A percentile compares a stretch with the other conserved stretches of the same genome.
Conservation (phyloP, 2,888 invertebrate genomes). For the Drosophila pseudotalamancana region DNA sequence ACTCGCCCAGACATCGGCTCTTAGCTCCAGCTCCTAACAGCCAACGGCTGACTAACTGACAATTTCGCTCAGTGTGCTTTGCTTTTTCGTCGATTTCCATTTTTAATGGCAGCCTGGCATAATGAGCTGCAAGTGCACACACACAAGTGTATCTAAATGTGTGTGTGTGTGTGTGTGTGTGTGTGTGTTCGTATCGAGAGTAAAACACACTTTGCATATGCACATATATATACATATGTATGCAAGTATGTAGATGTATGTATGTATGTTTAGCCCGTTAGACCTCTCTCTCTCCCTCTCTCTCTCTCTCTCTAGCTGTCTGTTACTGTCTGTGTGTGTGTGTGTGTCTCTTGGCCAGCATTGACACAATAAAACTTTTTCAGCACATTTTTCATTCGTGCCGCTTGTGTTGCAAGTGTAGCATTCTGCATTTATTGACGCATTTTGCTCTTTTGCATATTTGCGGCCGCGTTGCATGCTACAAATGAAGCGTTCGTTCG, state of each 20-base stretch:
- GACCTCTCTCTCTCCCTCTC: not conserved
- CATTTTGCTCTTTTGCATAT: constrained; percentile 74
- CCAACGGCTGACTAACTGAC: constrained; percentile 1
- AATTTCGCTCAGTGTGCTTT: constrained; percentile 46
- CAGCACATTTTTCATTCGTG: constrained; percentile 54
- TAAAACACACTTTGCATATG: constrained; percentile 47
- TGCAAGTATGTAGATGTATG: constrained; percentile 55
- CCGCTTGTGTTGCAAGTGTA: constrained; percentile 47
- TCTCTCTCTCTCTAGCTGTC: not conserved
- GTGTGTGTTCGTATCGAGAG: constrained; percentile 13
- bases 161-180: not conserved
- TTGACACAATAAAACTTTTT: constrained; percentile 76
- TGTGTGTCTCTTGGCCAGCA: constrained; percentile 51
- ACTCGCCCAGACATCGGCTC: constrained; percentile 1
- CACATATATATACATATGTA: constrained; percentile 15
- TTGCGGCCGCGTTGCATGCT: constrained; percentile 58
- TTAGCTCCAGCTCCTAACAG: constrained; percentile 1
- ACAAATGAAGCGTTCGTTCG: constrained; percentile 51
- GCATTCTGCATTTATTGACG: constrained; percentile 74
- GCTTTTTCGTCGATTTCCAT: constrained; percentile 31
- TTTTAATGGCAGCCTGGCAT: constrained; percentile 68
- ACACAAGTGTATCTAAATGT: not conserved
- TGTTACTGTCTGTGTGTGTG: not conserved
- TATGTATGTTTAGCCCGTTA: constrained; percentile 44
- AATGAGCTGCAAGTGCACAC: constrained; percentile 47